These are phyloP conservation scores for Hydrotaea cyrtoneurina DNA, from an alignment of 2,888 invertebrate genomes.

Conservation along the genomic window DNA sequence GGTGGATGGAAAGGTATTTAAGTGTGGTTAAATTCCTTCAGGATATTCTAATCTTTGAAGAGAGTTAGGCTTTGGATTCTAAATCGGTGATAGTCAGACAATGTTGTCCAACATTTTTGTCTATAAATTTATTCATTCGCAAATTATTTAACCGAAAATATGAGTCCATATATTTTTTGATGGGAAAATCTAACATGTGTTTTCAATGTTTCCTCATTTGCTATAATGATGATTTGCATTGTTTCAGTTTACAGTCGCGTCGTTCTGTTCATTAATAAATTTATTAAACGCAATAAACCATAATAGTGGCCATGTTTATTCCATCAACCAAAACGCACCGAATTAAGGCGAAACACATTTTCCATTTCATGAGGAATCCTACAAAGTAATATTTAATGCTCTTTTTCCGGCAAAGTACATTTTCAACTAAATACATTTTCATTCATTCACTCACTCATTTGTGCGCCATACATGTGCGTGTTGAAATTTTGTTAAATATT, in stretches of 20 bases:
- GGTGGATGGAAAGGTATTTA: too few relatives aligned
- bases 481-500: constrained; percentile 10
- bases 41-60: too few relatives aligned
- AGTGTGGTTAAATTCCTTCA: too few relatives aligned
- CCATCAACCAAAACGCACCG: not conserved
- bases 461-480: not conserved
- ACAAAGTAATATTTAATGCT: not conserved
- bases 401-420: not conserved
- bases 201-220: constrained; percentile 7
- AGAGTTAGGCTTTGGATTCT: too few relatives aligned
- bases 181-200: constrained; percentile 6
- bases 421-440: not conserved
- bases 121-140: too few relatives aligned
- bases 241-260: not conserved
- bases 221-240: not conserved
- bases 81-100: too few relatives aligned
- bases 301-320: constrained; percentile 25
- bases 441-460: not conserved
- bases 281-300: constrained; percentile 24
- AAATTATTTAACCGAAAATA: too few relatives aligned
- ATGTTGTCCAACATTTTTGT: too few relatives aligned
- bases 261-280: not conserved
- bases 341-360: not conserved
- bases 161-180: too few relatives aligned
- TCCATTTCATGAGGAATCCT: constrained; percentile 6